Conservation (phyloP, 2,888 invertebrate species). For the Aleiodes testaceus region DNA sequence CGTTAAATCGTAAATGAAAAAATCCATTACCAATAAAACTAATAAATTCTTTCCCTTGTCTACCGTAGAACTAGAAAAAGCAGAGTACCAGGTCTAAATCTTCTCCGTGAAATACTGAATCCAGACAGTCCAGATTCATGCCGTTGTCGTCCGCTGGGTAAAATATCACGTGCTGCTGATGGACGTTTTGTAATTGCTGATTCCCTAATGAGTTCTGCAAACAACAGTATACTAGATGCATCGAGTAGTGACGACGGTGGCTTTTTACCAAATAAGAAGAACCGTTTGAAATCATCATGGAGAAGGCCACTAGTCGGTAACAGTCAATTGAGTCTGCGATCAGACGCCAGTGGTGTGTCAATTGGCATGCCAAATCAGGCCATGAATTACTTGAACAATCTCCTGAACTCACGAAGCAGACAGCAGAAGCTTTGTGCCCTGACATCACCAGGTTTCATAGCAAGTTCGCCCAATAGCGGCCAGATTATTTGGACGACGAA, state of each 20-base stretch:
- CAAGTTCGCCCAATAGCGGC: slow-evolving; percentile 75
- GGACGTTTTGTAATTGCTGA: slow-evolving; percentile 82
- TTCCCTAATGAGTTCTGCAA: slow-evolving; percentile 74
- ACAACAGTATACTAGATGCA: slow-evolving; percentile 77
- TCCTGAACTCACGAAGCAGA: slow-evolving; percentile 53
- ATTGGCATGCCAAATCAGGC: slow-evolving; percentile 55
- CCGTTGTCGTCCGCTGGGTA: slow-evolving; percentile 75
- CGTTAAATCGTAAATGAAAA: not conserved
- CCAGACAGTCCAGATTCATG: slow-evolving; percentile 69
- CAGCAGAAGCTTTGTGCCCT: slow-evolving; percentile 62
- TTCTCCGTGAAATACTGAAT: slow-evolving; percentile 79
- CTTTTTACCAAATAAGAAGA: slow-evolving; percentile 78
- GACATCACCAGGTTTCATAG: slow-evolving; percentile 65
- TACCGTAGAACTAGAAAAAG: slow-evolving; percentile 89
- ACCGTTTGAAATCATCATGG: slow-evolving; percentile 63
- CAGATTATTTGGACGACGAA: slow-evolving; percentile 79
- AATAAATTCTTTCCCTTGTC: slow-evolving; percentile 14
- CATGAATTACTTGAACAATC: slow-evolving; percentile 18
- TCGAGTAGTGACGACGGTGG: slow-evolving; percentile 89
- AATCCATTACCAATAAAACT: not conserved
- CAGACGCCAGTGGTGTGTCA: slow-evolving; percentile 78
- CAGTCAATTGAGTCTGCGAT: slow-evolving; percentile 80
- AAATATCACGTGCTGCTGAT: slow-evolving; percentile 83
- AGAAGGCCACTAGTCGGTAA: slow-evolving; percentile 77
- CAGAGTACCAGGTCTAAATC: slow-evolving; percentile 94